Base-by-base conservation (phyloP, 2,113 vertebrate genomes). In the Epinephelus moara region DNA sequence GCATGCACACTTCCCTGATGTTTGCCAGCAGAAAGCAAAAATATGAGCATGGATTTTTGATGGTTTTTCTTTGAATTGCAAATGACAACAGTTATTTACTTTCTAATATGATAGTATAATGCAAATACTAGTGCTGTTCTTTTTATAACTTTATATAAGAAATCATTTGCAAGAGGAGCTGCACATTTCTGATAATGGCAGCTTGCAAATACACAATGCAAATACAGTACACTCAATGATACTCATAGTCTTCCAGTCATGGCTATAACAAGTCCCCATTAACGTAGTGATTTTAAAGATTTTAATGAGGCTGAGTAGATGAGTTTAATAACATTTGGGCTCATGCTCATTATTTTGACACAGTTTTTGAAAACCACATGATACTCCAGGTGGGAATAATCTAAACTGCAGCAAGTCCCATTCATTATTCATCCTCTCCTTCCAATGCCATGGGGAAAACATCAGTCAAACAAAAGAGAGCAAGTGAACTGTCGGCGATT, bases 391-490 rank as follows among this genome's bases (percentile, higher is more conserved):
- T 85, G 78, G 80, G 81, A 84, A 80, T 75, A 76, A 61, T 47
- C 60, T 60, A 47, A 84, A 79, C 71, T 74, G 23, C 27, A n/a
- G 50, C 12, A 67, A 66, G 23, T 33, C 12, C 27, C 45, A 64
- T 85, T 72, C 50, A 84, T 80, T 78, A 74, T 87, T 85, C 64
- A 73, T 80, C 4, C 15, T 56, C 81, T 67, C 27, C 11, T 78
- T 40, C 37, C 42, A 70, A 61, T 67, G 30, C 69, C 21, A 27
- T 18, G 27, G 69, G 76, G 49, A 73, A 83, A 73, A 72, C 77
- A 80, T 81, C 74, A 66, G 62, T 75, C 63, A 88, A 77, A 86
- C 57, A 72, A 83, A 77, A 79, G 79, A 64, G 17, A 72, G 45
- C 17, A 56, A 63, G 42, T 73, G 68, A 81, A 76, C 84, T 71